phyloP scores from a whole-genome alignment of 2,113 vertebrate genomes.

The Neofelis nebulosa region DNA sequence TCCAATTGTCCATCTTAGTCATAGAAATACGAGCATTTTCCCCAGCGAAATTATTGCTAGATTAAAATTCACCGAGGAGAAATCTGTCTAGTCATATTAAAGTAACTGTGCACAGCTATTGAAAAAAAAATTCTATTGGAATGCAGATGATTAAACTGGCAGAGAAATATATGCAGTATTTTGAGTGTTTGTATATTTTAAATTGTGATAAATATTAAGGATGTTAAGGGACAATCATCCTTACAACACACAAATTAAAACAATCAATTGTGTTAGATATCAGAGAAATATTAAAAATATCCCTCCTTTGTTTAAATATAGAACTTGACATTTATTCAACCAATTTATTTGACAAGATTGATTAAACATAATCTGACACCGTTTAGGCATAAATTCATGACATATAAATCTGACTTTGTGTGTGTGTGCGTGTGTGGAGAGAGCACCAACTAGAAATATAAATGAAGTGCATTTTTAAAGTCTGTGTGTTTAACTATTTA shows the following conservation, averaged over 20 bases:
- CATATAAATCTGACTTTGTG: not conserved
- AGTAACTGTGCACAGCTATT: not conserved
- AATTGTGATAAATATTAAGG: conserved; percentile 20
- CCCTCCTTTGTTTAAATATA: conserved; percentile 66
- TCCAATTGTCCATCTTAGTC: not conserved
- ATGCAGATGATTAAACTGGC: not conserved
- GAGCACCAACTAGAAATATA: not conserved
- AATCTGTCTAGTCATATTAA: conserved; percentile 2
- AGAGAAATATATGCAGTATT: conserved; percentile 14
- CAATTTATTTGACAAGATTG: conserved; percentile 51
- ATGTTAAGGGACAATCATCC: not conserved
- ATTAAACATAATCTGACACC: conserved; percentile 32
- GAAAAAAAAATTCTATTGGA: not conserved
- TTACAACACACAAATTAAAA: conserved; percentile 23
- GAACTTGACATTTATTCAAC: conserved; percentile 49
- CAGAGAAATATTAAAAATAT: conserved; percentile 56
- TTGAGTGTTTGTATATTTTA: not conserved
- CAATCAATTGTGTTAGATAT: conserved; percentile 55
- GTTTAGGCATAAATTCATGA: conserved; percentile 21
- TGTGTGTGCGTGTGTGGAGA: not conserved
- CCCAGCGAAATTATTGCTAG: not conserved
- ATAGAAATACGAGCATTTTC: not conserved
- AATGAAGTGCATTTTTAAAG: conserved; percentile 4
- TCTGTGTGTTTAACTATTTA: conserved; percentile 27
- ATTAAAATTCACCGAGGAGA: not conserved